Conservation (phyloP, 1,140 invertebrate genomes). For the Lordiphosa stackelbergi region DNA sequence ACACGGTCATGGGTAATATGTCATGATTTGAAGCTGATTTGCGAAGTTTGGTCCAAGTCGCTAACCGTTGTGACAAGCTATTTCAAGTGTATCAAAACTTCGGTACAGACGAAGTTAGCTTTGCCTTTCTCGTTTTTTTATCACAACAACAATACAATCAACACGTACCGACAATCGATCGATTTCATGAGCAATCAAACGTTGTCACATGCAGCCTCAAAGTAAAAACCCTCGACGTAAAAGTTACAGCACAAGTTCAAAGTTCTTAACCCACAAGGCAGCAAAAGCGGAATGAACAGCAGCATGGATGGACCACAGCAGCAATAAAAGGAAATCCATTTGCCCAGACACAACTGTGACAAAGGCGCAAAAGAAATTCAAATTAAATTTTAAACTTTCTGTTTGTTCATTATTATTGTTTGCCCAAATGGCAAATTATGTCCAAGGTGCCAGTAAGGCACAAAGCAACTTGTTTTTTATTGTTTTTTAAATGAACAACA, state of each 20-base stretch:
- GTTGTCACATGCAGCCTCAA: constrained; percentile 61
- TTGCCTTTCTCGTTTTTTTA: no score
- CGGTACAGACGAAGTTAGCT: no score
- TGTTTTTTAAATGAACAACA: no score
- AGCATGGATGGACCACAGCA: constrained; percentile 11
- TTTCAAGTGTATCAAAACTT: no score
- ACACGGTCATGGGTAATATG: no score
- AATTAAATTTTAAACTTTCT: constrained; percentile 11
- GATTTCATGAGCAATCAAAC: constrained; percentile 72
- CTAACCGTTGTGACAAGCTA: no score
- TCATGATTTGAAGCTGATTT: no score
- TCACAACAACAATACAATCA: constrained; percentile 57
- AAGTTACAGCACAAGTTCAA: constrained; percentile 67
- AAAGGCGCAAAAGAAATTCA: constrained; percentile 22
- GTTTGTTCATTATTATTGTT: constrained; percentile 12
- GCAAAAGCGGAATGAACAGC: constrained; percentile 2
- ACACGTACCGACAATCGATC: constrained; percentile 70
- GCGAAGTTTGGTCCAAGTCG: no score
- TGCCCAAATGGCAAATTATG: no score
- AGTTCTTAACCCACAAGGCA: constrained; percentile 56
- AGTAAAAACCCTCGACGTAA: constrained; percentile 31
- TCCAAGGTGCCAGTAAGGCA: no score
- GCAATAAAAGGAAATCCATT: constrained; percentile 35
- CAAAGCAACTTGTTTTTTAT: no score
- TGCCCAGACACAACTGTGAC: constrained; percentile 13